Conservation (phyloP, 1,140 invertebrate genomes). For the Drosophila willistoni region DNA sequence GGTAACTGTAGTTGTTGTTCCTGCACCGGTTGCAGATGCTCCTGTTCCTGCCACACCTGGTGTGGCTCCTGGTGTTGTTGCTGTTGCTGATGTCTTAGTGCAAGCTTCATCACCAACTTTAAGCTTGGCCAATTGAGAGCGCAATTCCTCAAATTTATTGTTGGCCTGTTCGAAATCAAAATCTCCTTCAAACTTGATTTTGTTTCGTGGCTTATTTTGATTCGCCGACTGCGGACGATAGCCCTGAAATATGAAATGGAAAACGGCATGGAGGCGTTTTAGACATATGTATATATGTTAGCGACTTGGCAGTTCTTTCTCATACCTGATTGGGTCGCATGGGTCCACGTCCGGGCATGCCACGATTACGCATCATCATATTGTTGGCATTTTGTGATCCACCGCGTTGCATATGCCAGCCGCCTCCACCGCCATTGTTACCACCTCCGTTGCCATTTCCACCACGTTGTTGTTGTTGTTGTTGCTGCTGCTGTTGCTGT, state of each 20-base stretch:
- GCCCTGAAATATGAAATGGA: constrained; percentile 41
- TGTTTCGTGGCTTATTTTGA: constrained; percentile 72
- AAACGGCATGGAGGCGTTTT: no score
- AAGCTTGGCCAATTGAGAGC: constrained; percentile 92
- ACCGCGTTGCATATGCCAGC: constrained; percentile 80
- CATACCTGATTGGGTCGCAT: constrained; percentile 78
- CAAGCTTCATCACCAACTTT: constrained; percentile 89
- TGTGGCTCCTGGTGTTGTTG: constrained; percentile 40
- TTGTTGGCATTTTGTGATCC: constrained; percentile 68
- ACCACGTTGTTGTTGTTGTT: constrained; percentile 20
- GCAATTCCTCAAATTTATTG: constrained; percentile 96
- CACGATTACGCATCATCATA: constrained; percentile 77
- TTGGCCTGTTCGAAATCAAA: constrained; percentile 97
- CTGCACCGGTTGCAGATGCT: constrained; percentile 5
- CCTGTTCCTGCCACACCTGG: background rate
- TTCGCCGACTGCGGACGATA: constrained; percentile 74
- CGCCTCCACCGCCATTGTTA: constrained; percentile 42
- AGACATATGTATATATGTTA: no score
- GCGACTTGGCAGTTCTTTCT: background rate
- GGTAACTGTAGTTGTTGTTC: constrained; percentile 57
- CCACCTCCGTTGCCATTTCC: constrained; percentile 40
- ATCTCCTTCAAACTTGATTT: constrained; percentile 72
- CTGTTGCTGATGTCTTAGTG: constrained; percentile 53
- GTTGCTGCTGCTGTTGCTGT: constrained; percentile 53
- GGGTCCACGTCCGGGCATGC: constrained; percentile 64